Base-by-base conservation (phyloP, 2,888 invertebrate genomes). In the Pandemis cinnamomeana region DNA sequence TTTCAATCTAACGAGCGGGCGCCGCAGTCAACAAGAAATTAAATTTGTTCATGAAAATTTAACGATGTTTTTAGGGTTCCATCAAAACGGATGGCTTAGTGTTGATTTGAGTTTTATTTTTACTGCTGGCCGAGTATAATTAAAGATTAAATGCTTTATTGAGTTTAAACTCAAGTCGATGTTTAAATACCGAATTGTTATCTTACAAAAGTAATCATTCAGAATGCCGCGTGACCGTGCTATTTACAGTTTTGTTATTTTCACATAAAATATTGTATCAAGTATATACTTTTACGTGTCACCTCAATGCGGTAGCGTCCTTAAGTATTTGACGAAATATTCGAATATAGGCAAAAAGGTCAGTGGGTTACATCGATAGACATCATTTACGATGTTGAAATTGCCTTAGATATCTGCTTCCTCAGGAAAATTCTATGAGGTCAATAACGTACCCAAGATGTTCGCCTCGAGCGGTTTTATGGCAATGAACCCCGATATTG, bases 401-500 rank as follows among this genome's bases (percentile, higher is more conserved):
- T 88, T 85, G 86, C 88, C 80, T 85, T 81, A 84, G 86, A 87
- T 87, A 87, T 86, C 84, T 86, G 87, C 88, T 86, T 84, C 82
- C 84, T 84, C 83, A 79, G 84, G 83, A 82, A 87, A 87, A 86
- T 84, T 84, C 86, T 87, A 81, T 83, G 82, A 87, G 89, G 87
- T 87, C 89, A 89, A 90, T 89, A 89, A 85, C 86, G 87, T 82
- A 82, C 81, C 86, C 85, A 82, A 87, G 87, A 89, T 86, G 87
- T 88, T 88, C 83, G 87, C 89, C 84, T 82, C 77, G 81, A 85
- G 87, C 86, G 88, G 84, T 90, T 91, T 91, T 89, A 91, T 87
- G 87, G 89, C 87, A 89, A 89, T 86, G 89, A 90, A 83, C 84
- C 83, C 79, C 85, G 88, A 89, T 90, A 90, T 90, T 90, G 89